phyloP scores from a whole-genome alignment of 2,888 invertebrate species.

The Atethmia centrago region DNA sequence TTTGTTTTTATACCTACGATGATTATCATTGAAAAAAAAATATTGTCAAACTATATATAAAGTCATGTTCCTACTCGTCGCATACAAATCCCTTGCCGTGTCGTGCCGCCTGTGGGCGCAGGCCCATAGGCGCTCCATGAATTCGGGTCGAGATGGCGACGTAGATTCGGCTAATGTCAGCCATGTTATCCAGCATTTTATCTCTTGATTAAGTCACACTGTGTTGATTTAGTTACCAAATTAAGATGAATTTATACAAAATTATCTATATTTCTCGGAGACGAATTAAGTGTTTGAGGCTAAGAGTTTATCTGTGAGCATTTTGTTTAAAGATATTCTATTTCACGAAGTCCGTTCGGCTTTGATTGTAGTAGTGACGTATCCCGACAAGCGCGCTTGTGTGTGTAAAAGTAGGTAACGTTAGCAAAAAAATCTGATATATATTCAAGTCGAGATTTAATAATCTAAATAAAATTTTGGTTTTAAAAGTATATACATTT shows the following conservation, averaged over 20 bases:
- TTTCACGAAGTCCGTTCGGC: no score
- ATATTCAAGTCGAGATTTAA: no score
- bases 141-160: slow-evolving; percentile 51
- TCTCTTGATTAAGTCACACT: slow-evolving; percentile 41
- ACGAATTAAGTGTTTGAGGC: slow-evolving; percentile 38
- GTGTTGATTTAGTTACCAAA: slow-evolving; percentile 26
- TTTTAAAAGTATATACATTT: no score
- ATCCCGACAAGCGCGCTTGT: no score
- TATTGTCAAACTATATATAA: not conserved
- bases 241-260: slow-evolving; percentile 29
- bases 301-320: not conserved
- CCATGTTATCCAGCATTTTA: slow-evolving; percentile 40
- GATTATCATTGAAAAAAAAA: not conserved
- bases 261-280: slow-evolving; percentile 42
- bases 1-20: not conserved
- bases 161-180: slow-evolving; percentile 46
- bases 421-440: no score
- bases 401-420: no score
- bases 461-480: no score
- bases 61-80: not conserved
- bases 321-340: no score
- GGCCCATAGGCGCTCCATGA: slow-evolving; percentile 24
- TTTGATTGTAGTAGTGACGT: no score
- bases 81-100: not conserved
- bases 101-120: no score